Conservation (phyloP, 2,888 invertebrate species). For the Cephus spinipes region DNA sequence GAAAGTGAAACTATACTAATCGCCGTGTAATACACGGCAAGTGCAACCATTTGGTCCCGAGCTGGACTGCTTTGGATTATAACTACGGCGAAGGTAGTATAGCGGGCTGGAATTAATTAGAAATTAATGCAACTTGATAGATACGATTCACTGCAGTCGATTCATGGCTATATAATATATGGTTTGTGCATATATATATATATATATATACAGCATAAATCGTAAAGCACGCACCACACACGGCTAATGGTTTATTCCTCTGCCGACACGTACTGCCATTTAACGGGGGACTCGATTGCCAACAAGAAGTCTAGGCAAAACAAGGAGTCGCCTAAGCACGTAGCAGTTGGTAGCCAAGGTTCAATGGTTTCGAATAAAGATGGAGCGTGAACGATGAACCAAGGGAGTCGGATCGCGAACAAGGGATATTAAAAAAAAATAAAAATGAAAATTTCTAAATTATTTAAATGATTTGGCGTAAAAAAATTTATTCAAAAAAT, state of each 20-base stretch:
- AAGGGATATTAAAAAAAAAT: background rate
- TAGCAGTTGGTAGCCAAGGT: background rate
- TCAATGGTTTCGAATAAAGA: background rate
- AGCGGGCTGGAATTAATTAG: background rate
- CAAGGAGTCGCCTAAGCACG: background rate
- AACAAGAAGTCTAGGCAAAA: background rate
- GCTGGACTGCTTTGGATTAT: background rate
- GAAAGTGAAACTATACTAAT: background rate
- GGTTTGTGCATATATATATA: conserved; percentile 9
- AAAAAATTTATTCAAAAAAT: background rate
- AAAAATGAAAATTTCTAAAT: too few relatives aligned
- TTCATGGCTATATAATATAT: background rate
- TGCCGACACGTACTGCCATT: background rate
- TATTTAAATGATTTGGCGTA: too few relatives aligned
- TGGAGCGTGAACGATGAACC: background rate
- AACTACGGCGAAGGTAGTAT: background rate
- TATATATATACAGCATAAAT: conserved; percentile 5
- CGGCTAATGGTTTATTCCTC: background rate
- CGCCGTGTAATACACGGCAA: background rate
- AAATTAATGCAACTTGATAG: conserved; percentile 5
- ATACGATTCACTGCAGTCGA: background rate
- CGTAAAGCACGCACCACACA: background rate
- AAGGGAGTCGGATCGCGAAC: background rate
- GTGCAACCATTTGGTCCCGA: background rate
- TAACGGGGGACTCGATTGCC: background rate